Conservation (phyloP, 2,113 vertebrate species). For the Sinocyclocheilus maitianheensis region DNA sequence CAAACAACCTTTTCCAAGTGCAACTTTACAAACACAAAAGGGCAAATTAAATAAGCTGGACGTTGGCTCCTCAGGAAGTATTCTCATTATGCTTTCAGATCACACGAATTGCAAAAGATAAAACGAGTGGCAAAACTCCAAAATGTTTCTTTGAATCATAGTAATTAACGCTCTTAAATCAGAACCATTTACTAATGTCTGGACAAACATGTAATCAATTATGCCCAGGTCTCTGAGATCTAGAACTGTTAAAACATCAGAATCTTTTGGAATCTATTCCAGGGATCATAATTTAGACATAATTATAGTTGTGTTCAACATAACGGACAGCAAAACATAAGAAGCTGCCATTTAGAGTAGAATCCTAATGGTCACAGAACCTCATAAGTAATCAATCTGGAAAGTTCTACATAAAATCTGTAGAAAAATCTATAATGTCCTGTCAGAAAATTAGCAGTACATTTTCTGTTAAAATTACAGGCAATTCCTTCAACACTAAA, state of each 20-base stretch:
- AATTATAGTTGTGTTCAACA: background rate
- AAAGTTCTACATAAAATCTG: too few species aligned
- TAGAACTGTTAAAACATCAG: background rate
- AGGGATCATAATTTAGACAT: background rate
- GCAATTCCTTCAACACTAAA: too few species aligned
- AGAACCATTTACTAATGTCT: constrained; percentile 3
- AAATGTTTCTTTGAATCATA: background rate
- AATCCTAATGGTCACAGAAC: background rate
- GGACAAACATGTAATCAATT: background rate
- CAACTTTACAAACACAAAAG: constrained; percentile 68
- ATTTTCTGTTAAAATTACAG: too few species aligned
- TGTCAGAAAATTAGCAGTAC: too few species aligned
- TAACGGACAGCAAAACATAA: background rate
- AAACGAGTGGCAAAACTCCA: background rate
- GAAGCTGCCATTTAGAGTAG: background rate
- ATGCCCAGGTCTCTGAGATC: background rate
- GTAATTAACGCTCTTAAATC: background rate
- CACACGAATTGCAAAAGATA: background rate
- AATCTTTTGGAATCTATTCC: background rate
- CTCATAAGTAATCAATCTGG: background rate
- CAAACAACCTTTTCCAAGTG: constrained; percentile 61
- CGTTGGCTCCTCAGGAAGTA: background rate
- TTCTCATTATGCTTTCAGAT: background rate
- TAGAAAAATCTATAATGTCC: too few species aligned
- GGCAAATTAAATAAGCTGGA: constrained; percentile 19